These are phyloP conservation scores for Channa maculata DNA, from an alignment of 2,113 vertebrate species.

Conservation along the genomic window DNA sequence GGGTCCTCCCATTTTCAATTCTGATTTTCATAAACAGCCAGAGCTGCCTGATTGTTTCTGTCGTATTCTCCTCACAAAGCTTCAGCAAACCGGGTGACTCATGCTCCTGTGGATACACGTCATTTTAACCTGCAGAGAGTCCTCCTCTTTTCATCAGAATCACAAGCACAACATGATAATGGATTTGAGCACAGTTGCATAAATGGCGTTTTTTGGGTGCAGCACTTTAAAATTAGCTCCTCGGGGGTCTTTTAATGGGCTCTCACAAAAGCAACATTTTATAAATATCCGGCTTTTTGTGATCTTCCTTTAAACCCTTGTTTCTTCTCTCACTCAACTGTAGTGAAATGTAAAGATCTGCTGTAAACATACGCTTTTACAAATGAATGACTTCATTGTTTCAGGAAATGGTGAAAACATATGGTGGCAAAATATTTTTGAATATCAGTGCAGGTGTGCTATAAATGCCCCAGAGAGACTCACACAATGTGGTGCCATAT, in stretches of 20 bases:
- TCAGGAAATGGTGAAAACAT: conserved; percentile 47
- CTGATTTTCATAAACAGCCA: conserved; percentile 31
- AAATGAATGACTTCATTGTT: conserved; percentile 29
- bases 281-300: conserved; percentile 26
- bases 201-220: conserved; percentile 20
- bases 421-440: neutral
- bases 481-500: conserved; percentile 32
- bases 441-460: conserved; percentile 16
- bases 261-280: conserved; percentile 1
- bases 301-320: conserved; percentile 4
- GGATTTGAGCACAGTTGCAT: conserved; percentile 5
- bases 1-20: conserved; percentile 27
- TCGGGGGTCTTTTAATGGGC: neutral
- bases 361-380: conserved; percentile 1
- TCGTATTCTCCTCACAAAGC: conserved; percentile 45
- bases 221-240: conserved; percentile 7
- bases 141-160: conserved; percentile 2
- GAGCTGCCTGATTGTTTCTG: conserved; percentile 46
- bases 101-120: conserved; percentile 34
- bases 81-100: conserved; percentile 48
- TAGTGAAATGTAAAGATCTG: neutral
- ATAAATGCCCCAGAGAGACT: conserved; percentile 31
- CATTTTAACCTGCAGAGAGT: conserved; percentile 20
- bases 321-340: neutral
- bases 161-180: conserved; percentile 24